Conservation (phyloP, 2,797 vertebrate genomes). For the Fistularia commersonii region DNA sequence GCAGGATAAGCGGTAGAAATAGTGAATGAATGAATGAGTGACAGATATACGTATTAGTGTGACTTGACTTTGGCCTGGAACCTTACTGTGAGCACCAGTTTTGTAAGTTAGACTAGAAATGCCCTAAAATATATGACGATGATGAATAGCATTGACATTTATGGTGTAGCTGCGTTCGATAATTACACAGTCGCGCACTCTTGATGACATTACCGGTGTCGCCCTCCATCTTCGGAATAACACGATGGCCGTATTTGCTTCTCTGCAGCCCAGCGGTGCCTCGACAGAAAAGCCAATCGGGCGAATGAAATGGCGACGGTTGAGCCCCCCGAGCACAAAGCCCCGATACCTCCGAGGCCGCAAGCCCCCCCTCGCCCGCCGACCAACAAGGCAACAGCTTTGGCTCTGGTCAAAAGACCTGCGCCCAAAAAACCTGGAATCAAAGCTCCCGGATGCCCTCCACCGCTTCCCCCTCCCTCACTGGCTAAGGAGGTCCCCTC, state of each 20-base stretch:
- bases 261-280: conserved; percentile 58
- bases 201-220: no score
- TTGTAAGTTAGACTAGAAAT: no score
- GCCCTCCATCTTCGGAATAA: background rate
- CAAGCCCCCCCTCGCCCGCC: conserved; percentile 8
- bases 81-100: no score
- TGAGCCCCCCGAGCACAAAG: conserved; percentile 48
- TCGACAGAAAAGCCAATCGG: conserved; percentile 27
- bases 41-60: no score
- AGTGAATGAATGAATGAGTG: no score
- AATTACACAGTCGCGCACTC: no score
- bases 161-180: no score
- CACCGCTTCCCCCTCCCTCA: conserved; percentile 71
- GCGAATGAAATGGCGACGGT: conserved; percentile 32
- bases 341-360: conserved; percentile 10
- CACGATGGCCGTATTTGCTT: background rate
- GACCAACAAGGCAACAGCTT: conserved; percentile 6
- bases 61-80: no score
- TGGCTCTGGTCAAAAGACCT: conserved; percentile 39
- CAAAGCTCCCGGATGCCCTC: conserved; percentile 72
- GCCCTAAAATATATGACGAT: no score
- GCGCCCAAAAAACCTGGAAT: conserved; percentile 47
- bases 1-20: no score
- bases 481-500: conserved; percentile 56
- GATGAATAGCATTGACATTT: no score